A percentile compares a stretch with the other conserved stretches of the same genome.
Conservation (phyloP, 2,888 invertebrate species). For the Pristionchus arcanus region DNA sequence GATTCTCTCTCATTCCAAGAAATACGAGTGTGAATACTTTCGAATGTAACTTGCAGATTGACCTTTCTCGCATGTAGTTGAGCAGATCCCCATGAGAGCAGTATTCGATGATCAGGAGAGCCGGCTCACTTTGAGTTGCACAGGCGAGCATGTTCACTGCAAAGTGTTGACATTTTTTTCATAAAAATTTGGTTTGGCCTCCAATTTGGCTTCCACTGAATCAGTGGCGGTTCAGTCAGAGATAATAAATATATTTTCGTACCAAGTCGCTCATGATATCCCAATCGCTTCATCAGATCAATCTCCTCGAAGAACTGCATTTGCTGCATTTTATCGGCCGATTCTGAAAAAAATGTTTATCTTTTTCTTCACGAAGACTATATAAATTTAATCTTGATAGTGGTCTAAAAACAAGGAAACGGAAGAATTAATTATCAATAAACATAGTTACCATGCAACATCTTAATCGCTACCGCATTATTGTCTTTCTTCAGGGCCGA, state of each 20-base stretch:
- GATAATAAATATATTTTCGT: background rate
- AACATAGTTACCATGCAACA: conserved; percentile 19
- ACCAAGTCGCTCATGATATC: conserved; percentile 45
- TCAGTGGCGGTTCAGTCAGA: too few species aligned
- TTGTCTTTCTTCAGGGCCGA: background rate
- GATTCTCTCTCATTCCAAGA: too few species aligned
- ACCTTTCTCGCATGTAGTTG: conserved; percentile 26
- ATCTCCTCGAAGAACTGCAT: conserved; percentile 48
- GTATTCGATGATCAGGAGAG: background rate
- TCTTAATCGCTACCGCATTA: conserved; percentile 16
- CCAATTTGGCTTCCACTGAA: too few species aligned
- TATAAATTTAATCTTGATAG: too few species aligned
- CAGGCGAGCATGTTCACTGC: conserved; percentile 32
- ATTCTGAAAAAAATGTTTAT: background rate
- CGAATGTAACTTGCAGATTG: too few species aligned
- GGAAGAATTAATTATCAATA: too few species aligned
- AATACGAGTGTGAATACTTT: too few species aligned
- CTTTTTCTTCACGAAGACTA: too few species aligned
- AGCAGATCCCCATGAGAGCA: conserved; percentile 24
- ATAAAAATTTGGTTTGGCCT: too few species aligned
- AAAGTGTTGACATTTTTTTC: background rate
- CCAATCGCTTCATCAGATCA: conserved; percentile 37
- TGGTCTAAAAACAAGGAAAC: too few species aligned
- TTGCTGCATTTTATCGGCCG: background rate
- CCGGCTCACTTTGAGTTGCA: background rate